Base-by-base conservation (phyloP, 2,113 vertebrate genomes). In the Dasyurus viverrinus region DNA sequence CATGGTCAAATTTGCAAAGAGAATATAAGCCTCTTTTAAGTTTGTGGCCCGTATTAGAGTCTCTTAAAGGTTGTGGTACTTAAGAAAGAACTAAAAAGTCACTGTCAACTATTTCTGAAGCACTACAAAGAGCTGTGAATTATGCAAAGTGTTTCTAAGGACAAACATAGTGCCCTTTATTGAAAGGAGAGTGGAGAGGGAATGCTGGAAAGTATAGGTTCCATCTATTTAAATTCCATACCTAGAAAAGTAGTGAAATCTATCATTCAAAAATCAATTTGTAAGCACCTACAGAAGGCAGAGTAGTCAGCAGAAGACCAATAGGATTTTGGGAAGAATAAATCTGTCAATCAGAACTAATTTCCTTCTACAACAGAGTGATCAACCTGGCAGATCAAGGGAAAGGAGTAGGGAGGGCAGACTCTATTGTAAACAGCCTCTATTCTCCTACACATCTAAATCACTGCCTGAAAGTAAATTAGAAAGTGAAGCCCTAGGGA, bases 221-320 rank as follows among this genome's bases (percentile, higher is more conserved):
- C 46, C 14, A 92, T 84, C 89, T 48, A 57, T 24, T 89, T 89
- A 91, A 50, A 92, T 89, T 92, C 93, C 60, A 89, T 30, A 50
- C 53, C 90, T 89, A 92, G 50, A 93, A 94, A 19, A 93, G 91
- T 10, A 50, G 42, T 16, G n/a, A 60, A 90, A 93, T 50, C 24
- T 57, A 52, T 89, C 22, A 53, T 46, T 8, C 68, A 96, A 90
- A 76, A 94, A 92, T 92, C 55, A 47, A 92, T 95, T 84, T 95
- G 76, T 91, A 53, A 14, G 26, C 30, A 60, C 22, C 30, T 94
- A 48, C 60, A 68, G 6, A 46, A 47, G 46, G 2, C 0, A 24
- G 22, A 36, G 53, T 52, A 91, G 4, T 60, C 22, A 0, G 52
- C 1, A 48, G 90, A 68, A 89, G 89, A 60, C 22, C 24, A 30